Base-by-base conservation (phyloP, 2,113 vertebrate species). In the Dicentrarchus labrax region DNA sequence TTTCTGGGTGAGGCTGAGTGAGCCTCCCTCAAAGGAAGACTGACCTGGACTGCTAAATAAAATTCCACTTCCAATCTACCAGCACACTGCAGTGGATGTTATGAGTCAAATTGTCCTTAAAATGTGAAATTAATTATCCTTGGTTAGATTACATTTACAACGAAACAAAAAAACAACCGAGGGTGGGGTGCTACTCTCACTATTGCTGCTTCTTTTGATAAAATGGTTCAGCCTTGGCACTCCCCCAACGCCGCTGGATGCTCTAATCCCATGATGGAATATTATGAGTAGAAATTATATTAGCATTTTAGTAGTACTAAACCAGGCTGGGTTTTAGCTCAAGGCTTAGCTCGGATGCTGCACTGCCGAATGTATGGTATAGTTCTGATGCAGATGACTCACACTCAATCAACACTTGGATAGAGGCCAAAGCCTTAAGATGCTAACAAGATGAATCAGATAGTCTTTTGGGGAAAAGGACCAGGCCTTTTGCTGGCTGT, bases 271-370 rank as follows among this genome's bases (percentile, higher is more conserved):
- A 66, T 16, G 64, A 61, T 69, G 50, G 65, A 66, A 69, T 72
- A 69, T 69, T 62, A 50, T 16, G 68, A n/a, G 76, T 4, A 66
- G 43, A 65, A 83, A 80, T 77, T 70, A 86, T 68, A 81, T 84
- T 65, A 80, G 76, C 45, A 48, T 69, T 86, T 64, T 64, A 65
- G 47, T 12, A 75, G 59, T 4, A 6, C 57, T 38, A 70, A 73
- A 9, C 48, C 70, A 45, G 39, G 17, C 45, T 30, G 56, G 56
- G 41, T n/a, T 50, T 51, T 39, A 47, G 74, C 70, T 65, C 6
- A 13, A 53, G 61, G 72, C 43, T 65, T 30, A 43, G 59, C 21
- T 13, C 8, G 67, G 61, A 36, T 60, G 57, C 30, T 50, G 70
- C 22, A 0, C 15, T 21, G 62, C 64, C 8, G 7, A 67, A 68